A percentile compares a stretch with the other conserved stretches of the same genome.
phyloP scores from a whole-genome alignment of 2,797 vertebrate genomes.

The Diglossa cyanea region DNA sequence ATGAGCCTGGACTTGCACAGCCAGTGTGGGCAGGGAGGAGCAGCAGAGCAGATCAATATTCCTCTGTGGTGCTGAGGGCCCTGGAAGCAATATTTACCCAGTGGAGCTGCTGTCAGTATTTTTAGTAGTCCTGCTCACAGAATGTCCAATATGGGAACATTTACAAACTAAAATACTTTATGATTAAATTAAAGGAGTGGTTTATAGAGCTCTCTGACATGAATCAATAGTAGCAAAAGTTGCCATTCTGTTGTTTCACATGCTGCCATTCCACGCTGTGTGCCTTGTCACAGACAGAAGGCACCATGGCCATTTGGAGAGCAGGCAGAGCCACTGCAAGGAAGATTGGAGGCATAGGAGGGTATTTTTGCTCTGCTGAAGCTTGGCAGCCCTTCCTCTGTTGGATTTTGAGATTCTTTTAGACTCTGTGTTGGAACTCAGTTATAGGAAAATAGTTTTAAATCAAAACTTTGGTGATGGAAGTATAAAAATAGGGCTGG shows the following conservation, averaged over 20 bases:
- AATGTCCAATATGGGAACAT: background rate
- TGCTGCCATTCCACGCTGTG: background rate
- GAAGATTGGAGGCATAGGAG: background rate
- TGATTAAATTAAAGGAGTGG: background rate
- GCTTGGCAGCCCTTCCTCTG: background rate
- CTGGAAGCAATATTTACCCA: background rate
- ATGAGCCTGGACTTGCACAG: background rate
- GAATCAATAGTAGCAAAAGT: background rate
- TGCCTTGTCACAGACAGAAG: background rate
- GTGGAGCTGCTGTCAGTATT: background rate
- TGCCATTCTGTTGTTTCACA: background rate
- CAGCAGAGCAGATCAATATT: background rate
- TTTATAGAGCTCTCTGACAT: background rate
- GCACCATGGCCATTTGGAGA: background rate
- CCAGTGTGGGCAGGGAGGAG: background rate
- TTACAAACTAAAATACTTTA: background rate
- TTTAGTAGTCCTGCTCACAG: background rate
- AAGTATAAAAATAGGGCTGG: conserved; percentile 30
- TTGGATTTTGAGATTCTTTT: background rate
- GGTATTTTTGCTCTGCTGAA: background rate
- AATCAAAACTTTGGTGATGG: background rate
- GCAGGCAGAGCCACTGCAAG: background rate
- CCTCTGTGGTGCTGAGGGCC: background rate
- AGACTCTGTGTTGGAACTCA: background rate
- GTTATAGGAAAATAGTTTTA: conserved; percentile 24